Conservation (phyloP, 53 echinoderm and acorn worm genomes). For the Echinarachnius parma region DNA sequence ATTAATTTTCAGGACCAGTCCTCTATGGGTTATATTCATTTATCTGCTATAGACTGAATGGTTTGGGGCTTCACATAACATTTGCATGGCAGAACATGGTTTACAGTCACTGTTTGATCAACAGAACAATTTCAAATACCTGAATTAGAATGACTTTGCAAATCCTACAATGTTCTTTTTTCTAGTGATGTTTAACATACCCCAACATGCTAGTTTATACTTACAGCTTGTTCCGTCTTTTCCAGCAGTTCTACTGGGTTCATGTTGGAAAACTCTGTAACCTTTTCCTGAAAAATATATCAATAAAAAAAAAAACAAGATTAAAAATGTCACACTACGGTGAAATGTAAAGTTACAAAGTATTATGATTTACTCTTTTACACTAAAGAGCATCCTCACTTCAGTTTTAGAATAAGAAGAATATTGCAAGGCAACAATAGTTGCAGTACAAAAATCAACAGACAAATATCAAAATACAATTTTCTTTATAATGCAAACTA, state of each 20-base stretch:
- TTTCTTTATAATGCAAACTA: too few species aligned
- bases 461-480: too few species aligned
- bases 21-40: too few species aligned
- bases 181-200: neutral
- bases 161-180: neutral
- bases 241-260: conserved; percentile 74
- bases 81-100: neutral
- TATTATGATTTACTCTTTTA: too few species aligned
- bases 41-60: too few species aligned
- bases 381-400: too few species aligned
- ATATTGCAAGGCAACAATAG: too few species aligned
- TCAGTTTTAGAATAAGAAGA: too few species aligned
- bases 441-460: too few species aligned
- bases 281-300: conserved; percentile 69
- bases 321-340: too few species aligned
- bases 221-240: conserved; percentile 91
- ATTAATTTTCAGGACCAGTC: too few species aligned
- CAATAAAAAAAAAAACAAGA: conserved; percentile 2
- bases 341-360: too few species aligned
- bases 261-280: conserved; percentile 96
- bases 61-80: neutral
- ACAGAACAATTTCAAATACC: neutral
- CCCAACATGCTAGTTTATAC: conserved; percentile 19
- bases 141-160: neutral
- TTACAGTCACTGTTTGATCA: neutral